Percentiles rank a stretch among this genome's conserved stretches.
Conservation (phyloP, 1,140 invertebrate species). For the Rhagoletis zephyria region DNA sequence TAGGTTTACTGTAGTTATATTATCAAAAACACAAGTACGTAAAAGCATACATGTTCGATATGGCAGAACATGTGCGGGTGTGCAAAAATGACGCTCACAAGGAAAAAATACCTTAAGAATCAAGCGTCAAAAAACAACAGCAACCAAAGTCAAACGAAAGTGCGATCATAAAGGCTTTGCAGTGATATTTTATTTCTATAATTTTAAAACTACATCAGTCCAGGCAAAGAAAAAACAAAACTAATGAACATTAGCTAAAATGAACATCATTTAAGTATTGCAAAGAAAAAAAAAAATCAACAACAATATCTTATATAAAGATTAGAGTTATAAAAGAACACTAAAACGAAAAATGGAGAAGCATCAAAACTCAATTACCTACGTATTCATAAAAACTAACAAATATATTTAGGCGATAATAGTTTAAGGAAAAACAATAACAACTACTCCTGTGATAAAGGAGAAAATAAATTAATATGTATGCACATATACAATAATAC, state of each 20-base stretch:
- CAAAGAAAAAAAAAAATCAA: neutral
- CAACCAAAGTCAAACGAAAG: constrained; percentile 44
- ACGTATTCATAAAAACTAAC: constrained; percentile 33
- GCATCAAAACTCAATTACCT: constrained; percentile 51
- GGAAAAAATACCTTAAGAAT: constrained; percentile 27
- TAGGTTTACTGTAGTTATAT: constrained; percentile 16
- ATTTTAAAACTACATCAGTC: constrained; percentile 19
- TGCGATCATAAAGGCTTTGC: constrained; percentile 14
- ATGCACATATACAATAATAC: neutral
- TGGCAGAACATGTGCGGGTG: neutral
- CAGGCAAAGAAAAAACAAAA: neutral
- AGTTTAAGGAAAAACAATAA: constrained; percentile 53
- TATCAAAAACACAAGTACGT: constrained; percentile 11
- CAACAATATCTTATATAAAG: neutral
- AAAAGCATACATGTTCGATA: neutral
- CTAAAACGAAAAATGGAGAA: constrained; percentile 28
- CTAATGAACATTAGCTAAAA: neutral
- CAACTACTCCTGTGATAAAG: constrained; percentile 51
- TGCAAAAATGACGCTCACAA: neutral
- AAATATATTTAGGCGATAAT: constrained; percentile 36
- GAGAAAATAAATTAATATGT: constrained; percentile 61
- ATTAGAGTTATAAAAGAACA: constrained; percentile 19
- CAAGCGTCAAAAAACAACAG: constrained; percentile 1
- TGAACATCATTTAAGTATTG: neutral
- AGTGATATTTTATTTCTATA: constrained; percentile 43